phyloP scores from a whole-genome alignment of 2,113 vertebrate genomes.

The Mesocricetus auratus region DNA sequence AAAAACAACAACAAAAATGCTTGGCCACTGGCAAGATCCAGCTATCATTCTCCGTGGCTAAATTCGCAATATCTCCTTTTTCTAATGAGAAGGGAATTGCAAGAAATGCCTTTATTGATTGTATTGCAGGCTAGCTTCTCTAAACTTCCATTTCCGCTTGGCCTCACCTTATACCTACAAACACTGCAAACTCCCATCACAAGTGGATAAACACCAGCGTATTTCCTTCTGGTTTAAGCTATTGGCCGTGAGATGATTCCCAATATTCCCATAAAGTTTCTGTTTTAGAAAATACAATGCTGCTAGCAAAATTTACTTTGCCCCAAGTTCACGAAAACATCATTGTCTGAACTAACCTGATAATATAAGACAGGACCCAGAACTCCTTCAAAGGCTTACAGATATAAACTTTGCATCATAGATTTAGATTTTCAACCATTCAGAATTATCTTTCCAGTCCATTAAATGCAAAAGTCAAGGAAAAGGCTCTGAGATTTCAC shows the following conservation, averaged over 20 bases:
- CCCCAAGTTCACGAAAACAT: background rate
- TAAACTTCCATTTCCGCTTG: background rate
- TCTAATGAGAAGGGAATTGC: background rate
- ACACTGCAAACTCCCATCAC: background rate
- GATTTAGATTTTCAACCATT: background rate
- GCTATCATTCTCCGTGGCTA: background rate
- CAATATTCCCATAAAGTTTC: background rate
- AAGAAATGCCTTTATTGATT: background rate
- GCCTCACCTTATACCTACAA: background rate
- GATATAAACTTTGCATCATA: background rate
- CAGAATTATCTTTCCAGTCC: background rate
- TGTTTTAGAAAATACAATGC: background rate
- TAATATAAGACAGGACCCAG: background rate
- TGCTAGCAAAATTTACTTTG: background rate
- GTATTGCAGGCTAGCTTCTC: background rate
- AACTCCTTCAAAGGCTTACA: background rate
- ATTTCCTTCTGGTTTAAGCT: background rate
- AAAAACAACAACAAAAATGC: background rate
- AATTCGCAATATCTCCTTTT: background rate
- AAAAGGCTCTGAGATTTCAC: background rate
- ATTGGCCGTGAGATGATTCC: background rate
- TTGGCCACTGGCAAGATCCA: too few relatives aligned
- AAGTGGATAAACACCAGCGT: background rate
- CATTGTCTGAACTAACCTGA: background rate
- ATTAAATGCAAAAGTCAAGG: background rate